Evolutionary conservation across 2,888 invertebrate species (phyloP).

Genomic region (Omphaloscelis lunosa): DNA sequence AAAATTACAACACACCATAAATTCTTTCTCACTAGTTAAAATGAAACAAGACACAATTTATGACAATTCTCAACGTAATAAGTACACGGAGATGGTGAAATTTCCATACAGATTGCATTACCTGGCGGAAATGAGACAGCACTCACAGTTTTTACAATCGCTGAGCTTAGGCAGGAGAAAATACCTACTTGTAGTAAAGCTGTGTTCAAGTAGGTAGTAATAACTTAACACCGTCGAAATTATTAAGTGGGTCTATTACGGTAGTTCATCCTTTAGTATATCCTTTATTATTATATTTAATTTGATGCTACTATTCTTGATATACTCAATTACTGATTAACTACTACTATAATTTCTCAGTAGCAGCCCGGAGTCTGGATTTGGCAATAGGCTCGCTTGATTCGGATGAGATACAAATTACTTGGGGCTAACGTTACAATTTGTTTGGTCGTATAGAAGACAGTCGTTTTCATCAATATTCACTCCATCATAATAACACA

Average conservation of each 20-base stretch:
- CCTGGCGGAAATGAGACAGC: slow-evolving; percentile 48
- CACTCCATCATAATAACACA: background rate
- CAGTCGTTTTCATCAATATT: background rate
- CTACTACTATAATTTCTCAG: background rate
- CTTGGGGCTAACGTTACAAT: background rate
- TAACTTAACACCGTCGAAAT: background rate
- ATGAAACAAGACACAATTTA: slow-evolving; percentile 13
- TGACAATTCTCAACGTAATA: slow-evolving; percentile 19
- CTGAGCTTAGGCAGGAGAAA: slow-evolving; percentile 25
- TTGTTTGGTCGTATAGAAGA: background rate
- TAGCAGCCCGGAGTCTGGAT: background rate
- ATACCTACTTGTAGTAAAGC: background rate
- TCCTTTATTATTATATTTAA: background rate
- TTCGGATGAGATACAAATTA: background rate
- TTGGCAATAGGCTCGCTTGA: background rate
- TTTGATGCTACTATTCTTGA: background rate
- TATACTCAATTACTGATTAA: background rate
- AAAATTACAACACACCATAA: background rate
- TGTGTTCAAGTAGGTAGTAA: background rate
- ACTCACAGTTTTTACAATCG: slow-evolving; percentile 26
- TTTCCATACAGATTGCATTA: slow-evolving; percentile 58
- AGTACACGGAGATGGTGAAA: slow-evolving; percentile 38
- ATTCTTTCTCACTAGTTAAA: slow-evolving; percentile 1
- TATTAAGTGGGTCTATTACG: background rate
- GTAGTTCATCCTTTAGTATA: background rate